These are phyloP conservation scores for Carassius carassius DNA, from an alignment of 2,113 vertebrate species.

Conservation along the genomic window DNA sequence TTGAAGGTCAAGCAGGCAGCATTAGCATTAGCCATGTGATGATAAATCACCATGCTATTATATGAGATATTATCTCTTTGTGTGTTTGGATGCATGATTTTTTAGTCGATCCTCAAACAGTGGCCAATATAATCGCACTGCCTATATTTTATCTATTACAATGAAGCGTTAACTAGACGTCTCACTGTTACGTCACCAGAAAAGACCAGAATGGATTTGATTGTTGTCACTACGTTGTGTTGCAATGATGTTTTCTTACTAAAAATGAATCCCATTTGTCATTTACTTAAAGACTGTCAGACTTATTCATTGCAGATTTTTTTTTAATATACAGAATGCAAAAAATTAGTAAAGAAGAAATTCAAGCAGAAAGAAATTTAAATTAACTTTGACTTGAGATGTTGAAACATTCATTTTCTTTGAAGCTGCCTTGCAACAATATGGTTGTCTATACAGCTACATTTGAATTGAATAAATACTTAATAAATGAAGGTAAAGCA, in stretches of 20 bases:
- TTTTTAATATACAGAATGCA: not conserved
- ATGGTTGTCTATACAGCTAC: too few relatives aligned
- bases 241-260: not conserved
- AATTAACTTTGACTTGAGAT: too few relatives aligned
- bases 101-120: not conserved
- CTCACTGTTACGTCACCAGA: not conserved
- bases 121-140: not conserved
- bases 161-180: not conserved
- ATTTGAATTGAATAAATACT: too few relatives aligned
- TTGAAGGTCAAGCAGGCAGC: slow-evolving; percentile 47
- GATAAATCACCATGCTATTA: not conserved
- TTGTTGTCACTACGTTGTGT: not conserved
- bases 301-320: not conserved
- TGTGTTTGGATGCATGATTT: not conserved
- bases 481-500: too few relatives aligned
- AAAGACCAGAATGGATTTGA: not conserved
- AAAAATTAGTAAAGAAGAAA: not conserved
- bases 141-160: not conserved
- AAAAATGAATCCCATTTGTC: too few relatives aligned
- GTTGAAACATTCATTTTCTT: too few relatives aligned
- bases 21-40: slow-evolving; percentile 14
- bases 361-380: not conserved
- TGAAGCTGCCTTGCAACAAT: too few relatives aligned
- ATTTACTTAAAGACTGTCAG: not conserved
- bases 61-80: too few relatives aligned